These are phyloP conservation scores for Abrostola tripartita DNA, from an alignment of 2,888 invertebrate species.

Conservation along the genomic window DNA sequence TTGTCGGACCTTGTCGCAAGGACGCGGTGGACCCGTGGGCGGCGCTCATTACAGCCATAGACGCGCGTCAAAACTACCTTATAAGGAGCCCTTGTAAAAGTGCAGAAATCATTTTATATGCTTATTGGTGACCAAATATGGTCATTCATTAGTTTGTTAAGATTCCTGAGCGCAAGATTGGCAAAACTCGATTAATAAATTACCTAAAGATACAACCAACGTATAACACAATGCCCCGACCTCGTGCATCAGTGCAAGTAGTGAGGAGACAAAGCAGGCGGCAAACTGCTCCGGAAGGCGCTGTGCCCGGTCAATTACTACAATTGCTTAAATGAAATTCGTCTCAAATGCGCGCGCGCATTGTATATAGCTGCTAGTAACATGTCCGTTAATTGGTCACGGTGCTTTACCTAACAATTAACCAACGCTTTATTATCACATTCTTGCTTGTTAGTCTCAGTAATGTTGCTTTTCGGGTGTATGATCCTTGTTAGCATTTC, in stretches of 20 bases:
- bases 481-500: constrained; percentile 44
- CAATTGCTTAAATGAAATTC: constrained; percentile 87
- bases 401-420: constrained; percentile 85
- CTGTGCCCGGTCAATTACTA: constrained; percentile 82
- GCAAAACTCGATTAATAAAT: constrained; percentile 20
- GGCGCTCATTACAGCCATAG: constrained; percentile 63
- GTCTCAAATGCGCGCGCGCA: constrained; percentile 76
- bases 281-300: constrained; percentile 79
- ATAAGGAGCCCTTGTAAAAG: constrained; percentile 65
- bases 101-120: constrained; percentile 50
- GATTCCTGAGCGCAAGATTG: constrained; percentile 29
- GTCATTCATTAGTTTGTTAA: constrained; percentile 31
- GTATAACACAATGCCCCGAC: constrained; percentile 44
- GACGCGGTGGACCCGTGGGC: constrained; percentile 78
- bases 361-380: constrained; percentile 64
- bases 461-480: constrained; percentile 48
- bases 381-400: constrained; percentile 84
- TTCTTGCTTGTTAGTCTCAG: constrained; percentile 60
- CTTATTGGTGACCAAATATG: constrained; percentile 53
- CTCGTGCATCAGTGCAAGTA: constrained; percentile 63
- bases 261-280: constrained; percentile 71
- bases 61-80: constrained; percentile 74
- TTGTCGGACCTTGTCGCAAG: constrained; percentile 84
- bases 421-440: constrained; percentile 68
- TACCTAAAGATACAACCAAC: constrained; percentile 22